Base-by-base conservation (phyloP, 2,888 invertebrate genomes). In the Pterobdella sp. region DNA sequence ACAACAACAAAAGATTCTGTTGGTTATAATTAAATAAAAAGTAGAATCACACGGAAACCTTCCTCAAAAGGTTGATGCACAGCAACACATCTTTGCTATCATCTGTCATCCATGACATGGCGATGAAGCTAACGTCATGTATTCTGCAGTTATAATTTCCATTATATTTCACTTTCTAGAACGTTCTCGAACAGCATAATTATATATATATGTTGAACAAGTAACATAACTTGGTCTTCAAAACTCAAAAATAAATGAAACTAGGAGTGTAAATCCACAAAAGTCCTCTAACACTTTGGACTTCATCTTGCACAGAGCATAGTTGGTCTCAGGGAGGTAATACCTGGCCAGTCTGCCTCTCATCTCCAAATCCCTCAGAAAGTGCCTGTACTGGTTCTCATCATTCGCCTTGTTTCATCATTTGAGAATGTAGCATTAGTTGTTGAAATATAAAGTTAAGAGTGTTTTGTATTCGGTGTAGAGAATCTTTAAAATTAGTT, bases 21-120 rank as follows among this genome's bases (percentile, higher is more conserved):
- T n/a, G n/a, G n/a, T n/a, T n/a, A n/a, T n/a, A n/a, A n/a, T n/a
- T n/a, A n/a, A n/a, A n/a, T n/a, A n/a, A n/a, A n/a, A n/a, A n/a
- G n/a, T n/a, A n/a, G n/a, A n/a, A n/a, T n/a, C n/a, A n/a, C n/a
- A n/a, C n/a, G n/a, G n/a, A n/a, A n/a, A n/a, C n/a, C 72, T 76
- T 77, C 22, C 74, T 64, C 22, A 77, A 56, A 7, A 74, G 64
- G 64, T 70, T 74, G 14, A 72, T 32, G 49, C 72, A 70, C 7
- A 72, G 65, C 49, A 75, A 32, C 22, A 64, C 66, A 29, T 76
- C 75, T 42, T 74, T 68, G 14, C 69, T 71, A 63, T 77, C 77
- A 56, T 77, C 77, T 1, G 77, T 77, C n/a, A 76, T 64, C 76
- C 76, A 77, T 0, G 77, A 77, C 42, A 77, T 73, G 22, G 75